A percentile compares a stretch with the other conserved stretches of the same genome.
Evolutionary conservation across 2,888 invertebrate genomes (phyloP).

Genomic region (Molorchus minor): DNA sequence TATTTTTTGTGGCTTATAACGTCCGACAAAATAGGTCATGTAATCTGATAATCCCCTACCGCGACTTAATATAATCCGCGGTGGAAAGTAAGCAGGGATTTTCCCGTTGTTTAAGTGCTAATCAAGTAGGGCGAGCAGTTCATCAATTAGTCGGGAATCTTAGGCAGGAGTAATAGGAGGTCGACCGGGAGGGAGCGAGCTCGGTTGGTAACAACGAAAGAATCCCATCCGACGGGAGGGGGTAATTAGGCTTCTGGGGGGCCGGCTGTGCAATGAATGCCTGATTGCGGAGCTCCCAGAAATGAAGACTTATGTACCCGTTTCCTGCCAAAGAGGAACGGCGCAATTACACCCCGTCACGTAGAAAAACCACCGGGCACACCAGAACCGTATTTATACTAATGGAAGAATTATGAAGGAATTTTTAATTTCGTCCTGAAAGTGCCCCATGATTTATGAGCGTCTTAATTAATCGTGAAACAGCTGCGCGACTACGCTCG

Average conservation of each 20-base stretch:
- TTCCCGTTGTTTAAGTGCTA: conserved; percentile 51
- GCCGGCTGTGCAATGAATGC: conserved; percentile 49
- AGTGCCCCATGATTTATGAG: conserved; percentile 55
- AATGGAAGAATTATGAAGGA: conserved; percentile 53
- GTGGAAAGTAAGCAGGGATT: conserved; percentile 42
- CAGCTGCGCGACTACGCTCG: conserved; percentile 43
- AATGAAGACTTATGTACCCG: conserved; percentile 48
- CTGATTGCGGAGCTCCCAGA: conserved; percentile 43
- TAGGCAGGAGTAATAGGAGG: conserved; percentile 39
- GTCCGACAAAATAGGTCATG: conserved; percentile 26
- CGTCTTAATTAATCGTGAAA: conserved; percentile 55
- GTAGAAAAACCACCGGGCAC: conserved; percentile 25
- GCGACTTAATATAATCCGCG: conserved; percentile 39
- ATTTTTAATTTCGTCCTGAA: conserved; percentile 55
- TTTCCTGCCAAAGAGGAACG: conserved; percentile 31
- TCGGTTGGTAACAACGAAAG: conserved; percentile 48
- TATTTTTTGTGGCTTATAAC: conserved; percentile 14
- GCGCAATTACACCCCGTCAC: conserved; percentile 24
- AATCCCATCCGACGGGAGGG: conserved; percentile 45
- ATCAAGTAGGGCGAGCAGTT: conserved; percentile 50
- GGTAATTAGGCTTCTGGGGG: conserved; percentile 44
- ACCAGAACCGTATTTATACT: conserved; percentile 45
- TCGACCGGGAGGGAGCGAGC: conserved; percentile 34
- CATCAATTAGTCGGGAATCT: conserved; percentile 52
- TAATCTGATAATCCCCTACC: conserved; percentile 38